Evolutionary conservation across 1,140 invertebrate species (phyloP).

Genomic region (Cephus cinctus): DNA sequence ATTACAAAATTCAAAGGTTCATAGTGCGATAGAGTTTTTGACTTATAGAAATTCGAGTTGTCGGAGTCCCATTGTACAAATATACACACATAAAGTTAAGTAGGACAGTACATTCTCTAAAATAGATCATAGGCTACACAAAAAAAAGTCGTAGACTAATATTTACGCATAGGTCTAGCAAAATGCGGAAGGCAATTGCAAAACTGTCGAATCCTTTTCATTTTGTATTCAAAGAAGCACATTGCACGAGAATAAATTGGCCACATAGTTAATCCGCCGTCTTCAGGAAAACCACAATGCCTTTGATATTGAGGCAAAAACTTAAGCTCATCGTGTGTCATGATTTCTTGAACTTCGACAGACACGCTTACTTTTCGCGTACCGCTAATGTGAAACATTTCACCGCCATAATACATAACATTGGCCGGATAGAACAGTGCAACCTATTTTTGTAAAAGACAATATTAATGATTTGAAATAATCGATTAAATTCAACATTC

Average conservation of each 20-base stretch:
- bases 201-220: slow-evolving; percentile 14
- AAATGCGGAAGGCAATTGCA: slow-evolving; percentile 34
- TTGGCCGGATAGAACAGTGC: not conserved
- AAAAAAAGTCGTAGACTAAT: not conserved
- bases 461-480: not conserved
- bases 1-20: too few relatives aligned
- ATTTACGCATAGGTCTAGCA: slow-evolving; percentile 21
- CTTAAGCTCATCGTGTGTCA: not conserved
- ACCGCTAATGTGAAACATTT: not conserved
- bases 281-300: slow-evolving; percentile 18
- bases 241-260: slow-evolving; percentile 23
- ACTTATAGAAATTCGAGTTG: too few relatives aligned
- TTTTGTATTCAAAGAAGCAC: slow-evolving; percentile 29
- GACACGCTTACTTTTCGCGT: not conserved
- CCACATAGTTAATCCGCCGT: slow-evolving; percentile 21
- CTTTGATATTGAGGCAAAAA: slow-evolving; percentile 17
- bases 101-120: too few relatives aligned
- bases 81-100: too few relatives aligned
- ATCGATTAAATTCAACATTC: not conserved
- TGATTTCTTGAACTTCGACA: slow-evolving; percentile 9
- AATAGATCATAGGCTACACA: too few relatives aligned
- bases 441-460: not conserved
- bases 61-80: too few relatives aligned
- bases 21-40: too few relatives aligned
- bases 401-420: too few relatives aligned